Evolutionary conservation across 2,888 invertebrate species (phyloP), one percentile per base, ranked within the genome.

Genomic region (Pristionchus exspectatus): DNA sequence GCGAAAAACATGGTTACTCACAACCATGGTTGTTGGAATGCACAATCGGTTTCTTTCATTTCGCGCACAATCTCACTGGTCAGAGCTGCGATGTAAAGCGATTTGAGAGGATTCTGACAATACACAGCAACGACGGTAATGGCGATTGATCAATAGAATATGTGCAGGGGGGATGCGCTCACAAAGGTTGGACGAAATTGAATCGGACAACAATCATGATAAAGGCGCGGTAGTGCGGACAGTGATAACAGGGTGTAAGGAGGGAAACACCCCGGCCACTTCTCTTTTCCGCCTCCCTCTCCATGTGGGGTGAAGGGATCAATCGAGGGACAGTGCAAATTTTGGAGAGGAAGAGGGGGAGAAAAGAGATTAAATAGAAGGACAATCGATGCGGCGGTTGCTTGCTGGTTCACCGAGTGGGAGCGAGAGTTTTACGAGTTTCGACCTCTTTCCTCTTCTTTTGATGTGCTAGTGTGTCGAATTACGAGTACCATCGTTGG

Each of bases 241-340:
- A 63, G 7, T 63, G 77, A 77, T 77, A 77, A 77, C 77, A 54
- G 27, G 21, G 21, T n/a, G 77, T 81, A 77, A 4, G 27, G 18
- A 18, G 44, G 81, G 54, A 81, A 81, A 50, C 50, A 81, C 12
- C 12, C 27, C 33, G 18, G 21, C 38, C 74, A 74, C 38, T 74
- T 74, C 74, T 74, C 21, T 72, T 30, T 69, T 21, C 24, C n/a
- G 27, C 81, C 27, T 14, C 27, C 81, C 14, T n/a, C 9, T 27
- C 27, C 81, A 81, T 81, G 87, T 54, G 72, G 87, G 69, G 38
- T 24, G 72, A 87, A 38, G 27, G 27, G 87, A 87, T 59, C 56
- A 59, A 38, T 33, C 50, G 63, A 54, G 50, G n/a, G 85, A 4
- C n/a, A 27, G 7, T 0, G 63, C 1, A 27, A 9, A 50, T 44